Percentiles rank a stretch among this genome's conserved stretches.
These are phyloP conservation scores for Ypsolopha sequella DNA, from an alignment of 2,888 invertebrate species.

Conservation along the genomic window DNA sequence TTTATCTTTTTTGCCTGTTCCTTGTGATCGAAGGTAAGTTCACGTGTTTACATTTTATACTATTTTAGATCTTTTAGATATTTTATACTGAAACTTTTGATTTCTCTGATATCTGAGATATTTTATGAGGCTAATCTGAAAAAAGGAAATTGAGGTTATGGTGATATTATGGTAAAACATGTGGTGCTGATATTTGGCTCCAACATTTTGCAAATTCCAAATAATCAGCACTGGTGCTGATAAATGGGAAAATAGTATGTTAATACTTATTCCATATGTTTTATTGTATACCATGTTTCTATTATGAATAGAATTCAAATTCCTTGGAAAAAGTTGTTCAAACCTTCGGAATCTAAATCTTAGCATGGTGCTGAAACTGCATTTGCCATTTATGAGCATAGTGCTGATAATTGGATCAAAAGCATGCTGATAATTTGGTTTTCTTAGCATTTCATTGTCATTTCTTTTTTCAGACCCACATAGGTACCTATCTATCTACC, in stretches of 20 bases:
- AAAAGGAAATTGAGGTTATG: slow-evolving; percentile 12
- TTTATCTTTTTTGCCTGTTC: slow-evolving; percentile 7
- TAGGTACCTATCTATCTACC: no score
- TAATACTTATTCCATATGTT: no score
- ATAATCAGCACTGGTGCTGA: slow-evolving; percentile 16
- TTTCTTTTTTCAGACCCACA: no score
- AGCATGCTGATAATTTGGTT: no score
- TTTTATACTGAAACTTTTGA: slow-evolving; percentile 8
- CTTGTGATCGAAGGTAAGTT: slow-evolving; percentile 5
- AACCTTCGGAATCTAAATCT: not conserved
- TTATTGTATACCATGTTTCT: no score
- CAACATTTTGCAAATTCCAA: slow-evolving; percentile 14
- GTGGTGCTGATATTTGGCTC: slow-evolving; percentile 12
- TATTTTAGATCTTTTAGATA: not conserved
- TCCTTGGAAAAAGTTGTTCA: not conserved
- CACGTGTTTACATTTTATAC: slow-evolving; percentile 7
- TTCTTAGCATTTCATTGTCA: no score
- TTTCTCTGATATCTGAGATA: slow-evolving; percentile 5
- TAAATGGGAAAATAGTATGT: slow-evolving; percentile 12
- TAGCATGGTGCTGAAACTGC: no score
- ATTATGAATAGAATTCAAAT: slow-evolving; percentile 7
- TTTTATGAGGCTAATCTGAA: slow-evolving; percentile 9
- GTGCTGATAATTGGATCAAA: no score
- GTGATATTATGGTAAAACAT: slow-evolving; percentile 11
- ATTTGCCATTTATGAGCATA: no score